Base-by-base conservation (phyloP, 2,797 vertebrate species). In the Dendrocincla tyrannina region DNA sequence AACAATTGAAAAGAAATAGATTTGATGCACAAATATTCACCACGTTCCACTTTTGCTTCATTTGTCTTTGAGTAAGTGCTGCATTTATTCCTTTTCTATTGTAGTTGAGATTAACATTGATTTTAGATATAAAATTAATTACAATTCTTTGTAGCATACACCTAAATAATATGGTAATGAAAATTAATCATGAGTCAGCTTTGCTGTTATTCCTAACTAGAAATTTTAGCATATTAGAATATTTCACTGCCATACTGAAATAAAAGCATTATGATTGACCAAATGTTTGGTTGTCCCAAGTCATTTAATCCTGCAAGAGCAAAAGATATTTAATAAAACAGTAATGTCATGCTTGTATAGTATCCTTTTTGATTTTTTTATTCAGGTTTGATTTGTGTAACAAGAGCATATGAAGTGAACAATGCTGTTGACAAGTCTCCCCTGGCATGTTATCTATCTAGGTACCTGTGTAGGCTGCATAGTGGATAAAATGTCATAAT, bases 101-200 rank as follows among this genome's bases (percentile, higher is more conserved):
- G 39, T 81, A 37, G 46, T 33, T 78, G 53, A 87, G 72, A 83
- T 66, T 11, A 83, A 88, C 82, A 93, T 83, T 89, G 84, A 93
- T 92, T 94, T 94, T 68, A 75, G 56, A 72, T 87, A 72, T 17
- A 87, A 89, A 91, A 91, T 59, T 74, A 88, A 66, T 35, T 49
- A 33, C 3, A 74, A 7, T 50, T 30, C 88, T 91, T 77, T 50
- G 33, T 4, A 47, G 11, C 17, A 28, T 82, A 83, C 25, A 49
- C 25, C 49, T 27, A 49, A 49, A 49, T 49, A 49, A 80, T 68
- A 39, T 59, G 42, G 23, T 92, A 95, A 75, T 79, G 23, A 88
- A 78, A 91, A 77, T 91, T 73, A 85, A 83, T 74, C 49, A 76
- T 66, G 28, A 91, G 9, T 10, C 52, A 59, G 9, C 11, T 83